phyloP scores from a whole-genome alignment of 2,797 vertebrate genomes.

The Phataginus tetradactyla region DNA sequence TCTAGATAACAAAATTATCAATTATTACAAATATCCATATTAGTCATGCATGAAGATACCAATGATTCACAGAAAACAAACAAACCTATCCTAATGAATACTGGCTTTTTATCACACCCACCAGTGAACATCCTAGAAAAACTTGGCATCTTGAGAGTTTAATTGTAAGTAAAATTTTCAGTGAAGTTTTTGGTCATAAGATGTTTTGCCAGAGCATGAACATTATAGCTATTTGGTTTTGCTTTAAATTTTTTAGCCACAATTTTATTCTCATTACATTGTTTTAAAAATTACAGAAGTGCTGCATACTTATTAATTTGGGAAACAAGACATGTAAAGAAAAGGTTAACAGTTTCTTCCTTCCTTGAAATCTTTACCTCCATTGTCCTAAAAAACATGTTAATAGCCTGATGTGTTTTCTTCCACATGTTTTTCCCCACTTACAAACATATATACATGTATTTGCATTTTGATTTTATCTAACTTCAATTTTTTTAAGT shows the following conservation, averaged over 20 bases:
- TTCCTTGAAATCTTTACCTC: neutral
- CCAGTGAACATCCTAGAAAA: neutral
- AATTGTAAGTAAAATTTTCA: neutral
- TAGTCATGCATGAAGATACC: neutral
- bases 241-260: neutral
- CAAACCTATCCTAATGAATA: neutral
- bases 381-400: neutral
- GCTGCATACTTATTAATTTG: neutral
- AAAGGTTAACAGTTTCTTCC: neutral
- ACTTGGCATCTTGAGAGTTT: neutral
- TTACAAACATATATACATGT: neutral
- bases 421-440: neutral
- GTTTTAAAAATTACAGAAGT: neutral
- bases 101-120: neutral
- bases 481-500: neutral
- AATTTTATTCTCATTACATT: neutral
- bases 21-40: constrained; percentile 45
- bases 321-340: neutral
- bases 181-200: neutral
- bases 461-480: neutral
- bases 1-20: constrained; percentile 55
- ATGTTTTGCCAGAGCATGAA: neutral
- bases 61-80: neutral
- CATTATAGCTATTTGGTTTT: neutral
- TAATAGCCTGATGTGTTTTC: neutral